Evolutionary conservation across 2,113 vertebrate species (phyloP), one percentile per base, ranked within the genome.

Genomic region (Hydrochoerus hydrochaeris): DNA sequence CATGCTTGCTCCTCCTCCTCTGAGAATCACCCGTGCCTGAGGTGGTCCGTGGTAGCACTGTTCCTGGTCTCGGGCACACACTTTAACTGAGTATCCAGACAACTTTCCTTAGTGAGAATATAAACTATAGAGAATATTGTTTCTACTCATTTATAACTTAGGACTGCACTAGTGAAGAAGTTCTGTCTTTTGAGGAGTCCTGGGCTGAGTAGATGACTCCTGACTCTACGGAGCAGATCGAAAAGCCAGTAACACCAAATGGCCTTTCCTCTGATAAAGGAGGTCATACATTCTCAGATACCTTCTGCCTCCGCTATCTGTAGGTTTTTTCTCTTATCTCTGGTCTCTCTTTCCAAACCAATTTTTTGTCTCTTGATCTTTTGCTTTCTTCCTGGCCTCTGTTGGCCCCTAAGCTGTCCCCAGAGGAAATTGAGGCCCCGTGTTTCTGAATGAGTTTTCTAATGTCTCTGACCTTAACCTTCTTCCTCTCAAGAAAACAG

Each of bases 391-490:
- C 38, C 71, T 97, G 93, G 86, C 88, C 96, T 97, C 85, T 35
- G 46, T 89, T 97, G 97, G 80, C 97, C 95, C 97, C 97, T 98
- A 98, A 80, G 77, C 94, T 75, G 71, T 44, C 95, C 44, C 96
- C 75, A 92, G 95, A 98, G 95, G 95, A 96, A 97, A 95, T 49
- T 73, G 24, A 67, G 65, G 94, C 92, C 97, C 38, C 38, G 75
- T 10, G 7, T 60, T 97, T 98, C 97, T 95, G 94, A 38, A 90
- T 95, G 91, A 96, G 96, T 94, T 97, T 97, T 93, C 92, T 20
- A 3, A 4, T 17, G 89, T 88, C 95, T 97, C 97, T 98, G 97
- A 98, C 98, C 98, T 99, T 98, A 98, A 97, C 97, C 97, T 98
- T 19, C 0, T 94, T 97, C 52, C 94, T 91, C 94, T 77, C 73